phyloP scores from a whole-genome alignment of 2,797 vertebrate genomes.

The Microcaecilia unicolor region DNA sequence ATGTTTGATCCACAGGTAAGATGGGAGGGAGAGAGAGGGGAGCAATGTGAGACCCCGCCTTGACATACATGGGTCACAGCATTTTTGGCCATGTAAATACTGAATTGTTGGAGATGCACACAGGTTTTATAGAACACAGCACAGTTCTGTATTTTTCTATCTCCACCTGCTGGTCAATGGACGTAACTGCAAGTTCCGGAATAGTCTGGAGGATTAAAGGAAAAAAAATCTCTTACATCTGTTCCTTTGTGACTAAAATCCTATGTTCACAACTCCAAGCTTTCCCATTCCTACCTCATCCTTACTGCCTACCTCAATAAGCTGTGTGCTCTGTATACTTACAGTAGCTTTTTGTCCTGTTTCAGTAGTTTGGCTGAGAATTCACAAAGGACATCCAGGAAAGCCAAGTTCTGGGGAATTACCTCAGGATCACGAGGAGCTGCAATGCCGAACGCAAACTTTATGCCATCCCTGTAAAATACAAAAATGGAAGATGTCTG shows the following conservation, averaged over 20 bases:
- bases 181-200: too few species aligned
- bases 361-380: conserved; percentile 75
- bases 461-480: conserved; percentile 64
- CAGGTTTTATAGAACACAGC: too few species aligned
- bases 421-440: conserved; percentile 12
- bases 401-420: conserved; percentile 56
- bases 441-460: conserved; percentile 58
- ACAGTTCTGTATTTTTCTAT: too few species aligned
- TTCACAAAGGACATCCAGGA: conserved; percentile 78
- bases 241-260: neutral
- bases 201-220: too few species aligned
- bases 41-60: neutral
- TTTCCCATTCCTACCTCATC: neutral
- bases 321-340: conserved; percentile 21
- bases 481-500: neutral
- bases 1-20: conserved; percentile 48
- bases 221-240: too few species aligned
- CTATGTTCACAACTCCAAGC: neutral
- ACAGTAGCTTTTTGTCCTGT: conserved; percentile 68
- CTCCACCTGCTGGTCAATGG: too few species aligned
- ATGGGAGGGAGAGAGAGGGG: neutral
- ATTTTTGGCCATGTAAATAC: too few species aligned
- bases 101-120: too few species aligned
- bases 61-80: too few species aligned
- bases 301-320: neutral